phyloP scores from a whole-genome alignment of 2,797 vertebrate genomes.

The Etheostoma nigrum region DNA sequence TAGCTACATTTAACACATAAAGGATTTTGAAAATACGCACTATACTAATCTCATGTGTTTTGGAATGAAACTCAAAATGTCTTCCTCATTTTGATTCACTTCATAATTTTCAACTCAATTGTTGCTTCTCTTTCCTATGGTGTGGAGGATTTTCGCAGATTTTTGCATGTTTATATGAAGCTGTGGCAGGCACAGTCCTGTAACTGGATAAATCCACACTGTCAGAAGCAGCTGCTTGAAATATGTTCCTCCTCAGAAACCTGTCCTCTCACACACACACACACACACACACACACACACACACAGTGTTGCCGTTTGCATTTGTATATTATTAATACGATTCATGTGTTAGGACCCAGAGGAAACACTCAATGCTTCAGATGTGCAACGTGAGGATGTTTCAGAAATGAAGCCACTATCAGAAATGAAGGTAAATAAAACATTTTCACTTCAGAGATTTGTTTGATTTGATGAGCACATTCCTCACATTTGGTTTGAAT shows the following conservation, averaged over 20 bases:
- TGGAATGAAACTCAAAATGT: conserved; percentile 37
- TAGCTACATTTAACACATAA: neutral
- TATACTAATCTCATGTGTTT: neutral
- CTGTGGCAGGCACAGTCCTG: conserved; percentile 14
- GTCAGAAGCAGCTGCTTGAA: conserved; percentile 78
- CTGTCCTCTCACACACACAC: conserved; percentile 9
- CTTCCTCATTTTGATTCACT: neutral
- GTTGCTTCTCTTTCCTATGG: neutral
- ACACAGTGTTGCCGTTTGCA: conserved; percentile 8
- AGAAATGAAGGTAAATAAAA: conserved; percentile 55
- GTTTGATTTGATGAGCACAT: neutral
- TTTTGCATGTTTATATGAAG: conserved; percentile 36
- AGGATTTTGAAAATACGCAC: neutral
- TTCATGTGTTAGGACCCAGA: conserved; percentile 75
- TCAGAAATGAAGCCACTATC: conserved; percentile 7
- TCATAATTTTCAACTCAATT: neutral
- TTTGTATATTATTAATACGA: conserved; percentile 37
- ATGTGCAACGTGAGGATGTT: conserved; percentile 36
- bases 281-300: conserved; percentile 11
- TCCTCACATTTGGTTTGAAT: neutral
- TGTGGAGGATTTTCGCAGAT: neutral
- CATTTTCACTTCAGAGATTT: neutral
- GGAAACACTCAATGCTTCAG: conserved; percentile 48
- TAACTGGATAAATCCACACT: conserved; percentile 33
- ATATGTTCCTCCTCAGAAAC: conserved; percentile 42